Evolutionary conservation across 1,140 invertebrate genomes (phyloP), one percentile per base, ranked within the genome.

Genomic region (Microplitis demolitor): DNA sequence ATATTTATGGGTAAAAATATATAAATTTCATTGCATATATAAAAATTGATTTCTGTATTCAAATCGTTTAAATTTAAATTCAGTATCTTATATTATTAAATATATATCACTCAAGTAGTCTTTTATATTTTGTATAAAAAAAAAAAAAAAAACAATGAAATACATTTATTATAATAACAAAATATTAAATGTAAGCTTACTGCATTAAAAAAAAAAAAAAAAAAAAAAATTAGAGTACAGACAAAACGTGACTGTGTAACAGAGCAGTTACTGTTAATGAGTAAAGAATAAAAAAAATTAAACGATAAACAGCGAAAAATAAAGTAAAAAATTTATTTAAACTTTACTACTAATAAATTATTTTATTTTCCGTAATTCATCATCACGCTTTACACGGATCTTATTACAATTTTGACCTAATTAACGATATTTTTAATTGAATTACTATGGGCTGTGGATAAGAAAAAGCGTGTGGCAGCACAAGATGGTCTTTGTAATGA

Each of bases 361-460:
- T 8, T 13, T 5, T 39, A 56, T 13, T 50, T 66, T 61, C 37
- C 60, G 4, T 11, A 45, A 45, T 45, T 45, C 58, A 69, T 61
- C 54, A 60, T 64, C 62, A 66, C 56, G 5, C 24, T 58, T 9
- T 24, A 31, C 24, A 58, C 16, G 24, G 56, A 24, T 31, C 14
- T 24, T 37, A 50, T 67, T 67, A 45, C 39, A 72, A 56, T 53
- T 16, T 4, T 73, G 71, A 73, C 71, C 71, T 69, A 83, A 83
- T 83, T 82, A 82, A 76, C 37, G 71, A 39, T 78, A 84, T 84
- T 82, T 80, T 79, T 77, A 84, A 82, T 83, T 83, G 80, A 84
- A 83, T 84, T 80, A 83, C 53, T 64, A 69, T 64, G 16, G 58
- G 51, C 35, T 34, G 24, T 1, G 16, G n/a, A 16, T 16, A 58